A percentile compares a stretch with the other conserved stretches of the same genome.
Evolutionary conservation across 2,113 vertebrate genomes (phyloP).

Genomic region (Syngnathus typhle): DNA sequence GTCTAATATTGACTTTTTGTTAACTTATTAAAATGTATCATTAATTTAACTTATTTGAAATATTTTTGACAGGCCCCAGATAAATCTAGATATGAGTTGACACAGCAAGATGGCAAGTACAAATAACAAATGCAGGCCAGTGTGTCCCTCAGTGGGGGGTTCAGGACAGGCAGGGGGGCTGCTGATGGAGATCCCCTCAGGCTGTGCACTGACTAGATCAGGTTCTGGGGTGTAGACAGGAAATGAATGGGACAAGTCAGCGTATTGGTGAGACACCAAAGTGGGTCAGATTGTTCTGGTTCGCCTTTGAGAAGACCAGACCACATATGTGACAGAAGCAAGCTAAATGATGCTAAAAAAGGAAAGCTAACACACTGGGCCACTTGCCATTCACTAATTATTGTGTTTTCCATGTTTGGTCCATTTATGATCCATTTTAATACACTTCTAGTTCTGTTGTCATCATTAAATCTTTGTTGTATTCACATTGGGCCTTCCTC

Average conservation of each 20-base stretch:
- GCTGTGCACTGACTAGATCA: background rate
- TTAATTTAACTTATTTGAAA: too few species aligned
- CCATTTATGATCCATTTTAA: background rate
- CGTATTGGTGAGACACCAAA: background rate
- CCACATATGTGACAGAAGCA: background rate
- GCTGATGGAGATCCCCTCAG: constrained; percentile 3
- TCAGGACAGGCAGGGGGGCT: background rate
- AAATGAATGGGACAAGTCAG: background rate
- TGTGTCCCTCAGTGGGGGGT: background rate
- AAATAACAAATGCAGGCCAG: background rate
- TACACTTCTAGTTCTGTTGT: background rate
- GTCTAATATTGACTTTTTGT: background rate
- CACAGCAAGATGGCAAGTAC: too few species aligned
- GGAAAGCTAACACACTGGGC: background rate
- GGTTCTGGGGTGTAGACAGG: background rate
- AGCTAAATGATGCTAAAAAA: background rate
- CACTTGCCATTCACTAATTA: too few species aligned
- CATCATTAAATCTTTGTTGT: background rate
- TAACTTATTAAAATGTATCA: background rate
- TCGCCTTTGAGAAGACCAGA: background rate
- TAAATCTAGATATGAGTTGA: too few species aligned
- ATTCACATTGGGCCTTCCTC: background rate
- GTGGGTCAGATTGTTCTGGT: background rate
- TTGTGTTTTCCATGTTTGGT: background rate
- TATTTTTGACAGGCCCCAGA: too few species aligned